A percentile compares a stretch with the other conserved stretches of the same genome.
These are phyloP conservation scores for Hyppa rectilinea DNA, from an alignment of 2,888 invertebrate genomes.

Conservation along the genomic window DNA sequence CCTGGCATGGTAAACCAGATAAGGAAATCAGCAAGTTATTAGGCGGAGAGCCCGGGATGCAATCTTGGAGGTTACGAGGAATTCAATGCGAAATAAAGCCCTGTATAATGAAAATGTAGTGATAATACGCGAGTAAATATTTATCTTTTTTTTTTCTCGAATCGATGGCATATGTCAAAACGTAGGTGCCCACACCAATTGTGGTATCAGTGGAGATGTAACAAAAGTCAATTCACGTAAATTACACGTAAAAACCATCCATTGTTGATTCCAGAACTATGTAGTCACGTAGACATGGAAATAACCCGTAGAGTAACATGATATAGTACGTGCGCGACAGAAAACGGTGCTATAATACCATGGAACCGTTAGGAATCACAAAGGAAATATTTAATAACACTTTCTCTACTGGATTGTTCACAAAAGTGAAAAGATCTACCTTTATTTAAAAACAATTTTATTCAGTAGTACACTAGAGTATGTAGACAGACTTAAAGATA, in stretches of 20 bases:
- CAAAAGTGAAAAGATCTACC: neutral
- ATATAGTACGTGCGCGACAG: conserved; percentile 24
- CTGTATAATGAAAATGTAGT: neutral
- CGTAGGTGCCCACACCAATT: neutral
- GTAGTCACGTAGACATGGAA: conserved; percentile 12
- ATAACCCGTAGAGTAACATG: neutral
- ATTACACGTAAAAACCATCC: neutral
- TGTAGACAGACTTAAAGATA: conserved; percentile 5
- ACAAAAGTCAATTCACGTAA: neutral
- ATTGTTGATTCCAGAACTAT: conserved; percentile 1
- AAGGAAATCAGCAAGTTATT: neutral
- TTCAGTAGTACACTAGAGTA: conserved; percentile 25
- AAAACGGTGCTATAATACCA: neutral
- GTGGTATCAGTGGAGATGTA: neutral
- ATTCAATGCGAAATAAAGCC: neutral
- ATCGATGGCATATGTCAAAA: neutral
- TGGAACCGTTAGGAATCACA: conserved; percentile 31
- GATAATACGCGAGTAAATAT: neutral
- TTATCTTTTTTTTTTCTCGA: neutral
- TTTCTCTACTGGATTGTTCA: conserved; percentile 33
- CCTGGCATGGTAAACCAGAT: neutral
- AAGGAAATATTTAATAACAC: conserved; percentile 48
- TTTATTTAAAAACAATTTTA: conserved; percentile 12
- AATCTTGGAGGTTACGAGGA: neutral
- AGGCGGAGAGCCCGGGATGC: too few relatives aligned